A percentile compares a stretch with the other conserved stretches of the same genome.
These are phyloP conservation scores for Scomber colias DNA, from an alignment of 2,113 vertebrate genomes.

Conservation along the genomic window DNA sequence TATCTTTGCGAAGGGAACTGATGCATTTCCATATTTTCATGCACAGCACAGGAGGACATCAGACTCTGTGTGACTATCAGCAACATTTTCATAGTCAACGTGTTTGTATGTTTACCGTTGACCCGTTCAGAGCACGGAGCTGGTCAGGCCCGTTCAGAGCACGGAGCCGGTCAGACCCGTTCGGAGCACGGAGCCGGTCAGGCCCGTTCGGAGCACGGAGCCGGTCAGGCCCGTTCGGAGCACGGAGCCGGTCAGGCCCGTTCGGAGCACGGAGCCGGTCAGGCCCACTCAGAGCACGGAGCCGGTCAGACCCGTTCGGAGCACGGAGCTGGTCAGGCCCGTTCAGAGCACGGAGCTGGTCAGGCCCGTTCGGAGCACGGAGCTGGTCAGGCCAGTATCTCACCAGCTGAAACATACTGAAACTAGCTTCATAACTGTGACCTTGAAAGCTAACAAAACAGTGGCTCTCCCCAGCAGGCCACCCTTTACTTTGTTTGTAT, in stretches of 20 bases:
- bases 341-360: background rate
- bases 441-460: slow-evolving; percentile 20
- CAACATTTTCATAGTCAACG: background rate
- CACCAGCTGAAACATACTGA: background rate
- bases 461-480: background rate
- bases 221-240: no score
- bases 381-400: background rate
- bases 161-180: no score
- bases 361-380: background rate
- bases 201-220: no score
- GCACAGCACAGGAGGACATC: background rate
- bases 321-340: background rate
- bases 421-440: background rate
- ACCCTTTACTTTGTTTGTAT: slow-evolving; percentile 42
- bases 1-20: slow-evolving; percentile 4
- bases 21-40: slow-evolving; percentile 49
- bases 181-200: no score
- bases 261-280: no score
- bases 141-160: no score
- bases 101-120: slow-evolving; percentile 8
- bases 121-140: background rate
- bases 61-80: background rate
- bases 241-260: no score
- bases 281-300: background rate
- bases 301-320: background rate